These are phyloP conservation scores for Lucilia cuprina DNA, from an alignment of 1,140 invertebrate species.

Conservation along the genomic window DNA sequence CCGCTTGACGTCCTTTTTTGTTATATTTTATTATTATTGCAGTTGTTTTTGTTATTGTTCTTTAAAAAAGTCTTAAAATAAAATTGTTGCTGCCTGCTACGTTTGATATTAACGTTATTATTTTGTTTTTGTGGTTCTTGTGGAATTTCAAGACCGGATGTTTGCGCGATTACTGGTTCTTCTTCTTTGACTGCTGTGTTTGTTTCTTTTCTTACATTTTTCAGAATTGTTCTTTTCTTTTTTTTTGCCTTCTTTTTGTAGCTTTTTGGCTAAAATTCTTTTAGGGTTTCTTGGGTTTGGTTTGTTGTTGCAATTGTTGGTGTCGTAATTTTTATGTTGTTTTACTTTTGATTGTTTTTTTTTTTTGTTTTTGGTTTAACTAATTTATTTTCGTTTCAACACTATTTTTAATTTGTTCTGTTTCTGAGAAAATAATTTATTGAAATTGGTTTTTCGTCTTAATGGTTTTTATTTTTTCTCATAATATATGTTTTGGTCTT, in stretches of 20 bases:
- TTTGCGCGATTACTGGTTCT: slow-evolving; percentile 13
- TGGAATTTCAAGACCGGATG: slow-evolving; percentile 36
- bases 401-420: slow-evolving; percentile 18
- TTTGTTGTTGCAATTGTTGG: neutral
- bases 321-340: neutral
- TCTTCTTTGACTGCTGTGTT: neutral
- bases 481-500: neutral
- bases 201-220: too few species aligned
- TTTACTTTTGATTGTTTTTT: neutral
- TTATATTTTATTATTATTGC: neutral
- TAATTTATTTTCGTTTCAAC: neutral
- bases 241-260: neutral
- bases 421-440: slow-evolving; percentile 15
- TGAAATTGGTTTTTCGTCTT: neutral
- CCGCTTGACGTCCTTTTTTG: neutral
- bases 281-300: neutral
- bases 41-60: neutral
- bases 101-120: neutral
- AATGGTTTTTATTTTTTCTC: neutral
- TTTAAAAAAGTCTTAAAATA: neutral
- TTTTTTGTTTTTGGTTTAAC: neutral
- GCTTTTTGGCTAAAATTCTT: neutral
- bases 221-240: neutral
- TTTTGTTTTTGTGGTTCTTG: slow-evolving; percentile 30
- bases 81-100: neutral